phyloP scores from a whole-genome alignment of 1,140 invertebrate genomes.

The Tribolium madens region DNA sequence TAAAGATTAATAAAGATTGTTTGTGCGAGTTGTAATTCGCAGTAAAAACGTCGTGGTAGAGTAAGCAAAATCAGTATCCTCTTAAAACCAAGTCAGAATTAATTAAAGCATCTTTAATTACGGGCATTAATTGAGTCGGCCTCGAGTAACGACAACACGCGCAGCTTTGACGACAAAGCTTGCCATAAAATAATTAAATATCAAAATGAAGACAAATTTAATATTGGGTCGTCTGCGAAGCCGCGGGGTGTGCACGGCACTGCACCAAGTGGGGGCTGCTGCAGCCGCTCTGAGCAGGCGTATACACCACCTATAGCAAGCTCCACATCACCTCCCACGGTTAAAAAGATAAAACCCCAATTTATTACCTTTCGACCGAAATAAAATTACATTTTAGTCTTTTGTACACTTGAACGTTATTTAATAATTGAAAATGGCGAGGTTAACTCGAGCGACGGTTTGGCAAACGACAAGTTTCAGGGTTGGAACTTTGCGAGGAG shows the following conservation, averaged over 20 bases:
- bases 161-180: conserved; percentile 59
- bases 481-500: conserved; percentile 14
- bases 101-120: conserved; percentile 62
- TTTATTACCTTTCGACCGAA: conserved; percentile 14
- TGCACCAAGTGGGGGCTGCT: conserved; percentile 36
- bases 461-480: conserved; percentile 9
- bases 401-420: conserved; percentile 7
- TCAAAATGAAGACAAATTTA: conserved; percentile 62
- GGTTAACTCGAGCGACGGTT: background rate
- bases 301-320: conserved; percentile 19
- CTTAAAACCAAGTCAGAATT: conserved; percentile 55
- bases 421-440: background rate
- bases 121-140: conserved; percentile 55
- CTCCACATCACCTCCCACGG: conserved; percentile 22
- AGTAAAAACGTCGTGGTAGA: conserved; percentile 44
- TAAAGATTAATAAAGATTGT: no score
- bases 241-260: conserved; percentile 52
- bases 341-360: conserved; percentile 24
- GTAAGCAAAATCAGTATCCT: conserved; percentile 44
- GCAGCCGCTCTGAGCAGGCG: conserved; percentile 29
- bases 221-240: conserved; percentile 55
- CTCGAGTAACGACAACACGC: conserved; percentile 53
- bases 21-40: conserved; percentile 34
- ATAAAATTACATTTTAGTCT: conserved; percentile 9
- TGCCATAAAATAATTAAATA: conserved; percentile 62